phyloP scores from a whole-genome alignment of 1,140 invertebrate species.

The Tetragnatha versicolor region DNA sequence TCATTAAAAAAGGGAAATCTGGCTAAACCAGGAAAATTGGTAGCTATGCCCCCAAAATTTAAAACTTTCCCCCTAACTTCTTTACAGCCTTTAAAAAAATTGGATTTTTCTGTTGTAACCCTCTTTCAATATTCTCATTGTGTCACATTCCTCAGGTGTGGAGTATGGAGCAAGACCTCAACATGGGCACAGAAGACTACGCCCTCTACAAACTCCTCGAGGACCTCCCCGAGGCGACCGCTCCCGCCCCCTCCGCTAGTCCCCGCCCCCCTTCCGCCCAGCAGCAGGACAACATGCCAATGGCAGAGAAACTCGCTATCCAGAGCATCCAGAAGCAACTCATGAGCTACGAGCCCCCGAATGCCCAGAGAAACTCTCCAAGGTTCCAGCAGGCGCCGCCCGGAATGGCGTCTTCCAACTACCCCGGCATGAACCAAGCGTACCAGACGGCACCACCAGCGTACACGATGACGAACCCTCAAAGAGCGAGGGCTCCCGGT shows the following conservation, averaged over 20 bases:
- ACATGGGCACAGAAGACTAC: constrained; percentile 7
- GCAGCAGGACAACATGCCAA: too few relatives aligned
- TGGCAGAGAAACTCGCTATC: constrained; percentile 84
- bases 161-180: constrained; percentile 58
- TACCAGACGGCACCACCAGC: constrained; percentile 42
- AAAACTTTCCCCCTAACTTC: too few relatives aligned
- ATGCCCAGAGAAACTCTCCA: not conserved
- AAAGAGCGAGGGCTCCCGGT: constrained; percentile 55
- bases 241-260: constrained; percentile 24
- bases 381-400: constrained; percentile 55
- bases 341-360: constrained; percentile 76
- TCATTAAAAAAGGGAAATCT: too few relatives aligned
- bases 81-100: not conserved
- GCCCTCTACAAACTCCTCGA: constrained; percentile 43
- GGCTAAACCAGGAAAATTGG: too few relatives aligned
- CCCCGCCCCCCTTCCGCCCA: constrained; percentile 44
- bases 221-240: constrained; percentile 19
- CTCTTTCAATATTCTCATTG: not conserved
- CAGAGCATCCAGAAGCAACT: constrained; percentile 88
- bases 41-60: too few relatives aligned
- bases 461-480: not conserved
- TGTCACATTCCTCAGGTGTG: constrained; percentile 53
- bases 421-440: constrained; percentile 16
- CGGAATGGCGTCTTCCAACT: constrained; percentile 1
- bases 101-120: not conserved